phyloP scores from a whole-genome alignment of 2,797 vertebrate species.

The Enteromius treurensis region DNA sequence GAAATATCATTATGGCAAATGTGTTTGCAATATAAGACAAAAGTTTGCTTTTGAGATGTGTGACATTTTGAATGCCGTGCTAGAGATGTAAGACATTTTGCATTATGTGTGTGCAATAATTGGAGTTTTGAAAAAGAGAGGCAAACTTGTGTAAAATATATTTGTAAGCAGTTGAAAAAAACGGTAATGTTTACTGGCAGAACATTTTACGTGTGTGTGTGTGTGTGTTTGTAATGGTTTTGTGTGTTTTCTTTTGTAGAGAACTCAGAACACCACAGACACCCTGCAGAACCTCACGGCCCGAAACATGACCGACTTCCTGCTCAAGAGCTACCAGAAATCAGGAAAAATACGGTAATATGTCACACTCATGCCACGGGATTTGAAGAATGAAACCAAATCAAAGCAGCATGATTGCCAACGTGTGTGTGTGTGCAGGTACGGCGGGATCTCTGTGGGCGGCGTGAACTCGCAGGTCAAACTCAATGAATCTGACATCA shows the following conservation, averaged over 20 bases:
- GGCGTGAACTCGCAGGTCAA: conserved; percentile 77
- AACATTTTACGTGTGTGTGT: not conserved
- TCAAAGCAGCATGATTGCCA: not conserved
- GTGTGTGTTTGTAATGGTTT: not conserved
- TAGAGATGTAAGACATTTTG: no score
- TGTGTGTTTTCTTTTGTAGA: conserved; percentile 72
- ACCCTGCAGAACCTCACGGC: conserved; percentile 87
- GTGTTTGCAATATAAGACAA: no score
- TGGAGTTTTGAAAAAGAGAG: no score
- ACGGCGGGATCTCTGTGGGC: conserved; percentile 79
- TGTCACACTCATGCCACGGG: not conserved
- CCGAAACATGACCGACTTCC: conserved; percentile 91
- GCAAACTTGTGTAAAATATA: no score
- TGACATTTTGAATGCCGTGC: no score
- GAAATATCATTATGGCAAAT: no score
- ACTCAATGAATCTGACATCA: conserved; percentile 68
- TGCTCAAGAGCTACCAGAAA: conserved; percentile 87
- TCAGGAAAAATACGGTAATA: conserved; percentile 74
- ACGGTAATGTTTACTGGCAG: no score
- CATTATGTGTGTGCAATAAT: no score
- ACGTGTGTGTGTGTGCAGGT: conserved; percentile 61
- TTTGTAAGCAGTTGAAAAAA: no score
- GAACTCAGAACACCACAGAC: conserved; percentile 89
- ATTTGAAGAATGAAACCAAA: not conserved
- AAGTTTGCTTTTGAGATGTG: no score